phyloP scores from a whole-genome alignment of 1,140 invertebrate genomes.

The Galendromus occidentalis region DNA sequence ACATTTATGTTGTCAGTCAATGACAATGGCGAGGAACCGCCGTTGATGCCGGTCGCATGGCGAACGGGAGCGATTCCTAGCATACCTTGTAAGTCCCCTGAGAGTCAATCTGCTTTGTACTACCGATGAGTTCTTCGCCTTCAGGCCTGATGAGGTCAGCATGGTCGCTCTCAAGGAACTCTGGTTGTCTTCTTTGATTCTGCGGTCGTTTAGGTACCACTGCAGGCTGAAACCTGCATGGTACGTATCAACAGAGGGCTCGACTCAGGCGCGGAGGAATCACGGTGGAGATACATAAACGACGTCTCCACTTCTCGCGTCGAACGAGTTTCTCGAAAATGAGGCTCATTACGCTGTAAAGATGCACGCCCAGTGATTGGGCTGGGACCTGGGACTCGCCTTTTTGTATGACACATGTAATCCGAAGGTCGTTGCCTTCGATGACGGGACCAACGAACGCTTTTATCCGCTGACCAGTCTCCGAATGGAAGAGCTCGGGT shows the following conservation, averaged over 20 bases:
- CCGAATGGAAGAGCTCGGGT: neutral
- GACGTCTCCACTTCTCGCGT: too few relatives aligned
- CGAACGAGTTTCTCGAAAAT: too few relatives aligned
- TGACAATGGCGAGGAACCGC: neutral
- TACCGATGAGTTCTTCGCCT: neutral
- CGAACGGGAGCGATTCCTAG: neutral
- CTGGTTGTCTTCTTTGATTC: neutral
- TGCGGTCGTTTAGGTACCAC: neutral
- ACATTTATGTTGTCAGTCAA: neutral
- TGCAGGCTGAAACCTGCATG: neutral
- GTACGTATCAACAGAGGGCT: too few relatives aligned
- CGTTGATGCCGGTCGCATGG: neutral
- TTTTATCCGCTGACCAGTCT: conserved; percentile 1
- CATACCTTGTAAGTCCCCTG: neutral
- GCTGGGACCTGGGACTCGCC: neutral
- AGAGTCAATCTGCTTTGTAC: neutral
- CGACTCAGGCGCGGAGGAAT: too few relatives aligned
- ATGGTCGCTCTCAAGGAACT: neutral
- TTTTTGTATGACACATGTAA: conserved; percentile 5
- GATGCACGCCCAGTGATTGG: too few relatives aligned
- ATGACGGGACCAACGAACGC: neutral
- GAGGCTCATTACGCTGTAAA: too few relatives aligned
- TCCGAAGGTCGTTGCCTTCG: neutral
- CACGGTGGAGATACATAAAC: too few relatives aligned
- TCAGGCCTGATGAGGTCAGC: neutral